Conservation (phyloP, 2,888 invertebrate species). For the Lasioglossum figueresi region DNA sequence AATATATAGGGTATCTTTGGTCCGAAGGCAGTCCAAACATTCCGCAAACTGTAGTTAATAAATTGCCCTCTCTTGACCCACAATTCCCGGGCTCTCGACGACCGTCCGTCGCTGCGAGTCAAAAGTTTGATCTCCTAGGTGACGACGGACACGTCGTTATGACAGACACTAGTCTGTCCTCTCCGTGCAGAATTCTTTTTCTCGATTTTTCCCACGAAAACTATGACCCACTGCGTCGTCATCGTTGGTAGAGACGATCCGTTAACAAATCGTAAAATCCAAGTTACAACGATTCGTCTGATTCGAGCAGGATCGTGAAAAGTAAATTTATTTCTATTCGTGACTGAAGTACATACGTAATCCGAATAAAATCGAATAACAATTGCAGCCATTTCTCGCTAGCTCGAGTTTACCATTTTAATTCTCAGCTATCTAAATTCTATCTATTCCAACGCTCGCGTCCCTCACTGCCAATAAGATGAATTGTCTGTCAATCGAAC, state of each 20-base stretch:
- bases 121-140: background rate
- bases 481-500: background rate
- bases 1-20: background rate
- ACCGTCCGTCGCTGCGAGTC: background rate
- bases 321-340: background rate
- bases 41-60: background rate
- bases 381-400: background rate
- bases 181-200: background rate
- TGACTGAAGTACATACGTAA: background rate
- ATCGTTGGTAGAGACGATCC: background rate
- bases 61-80: background rate
- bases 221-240: background rate
- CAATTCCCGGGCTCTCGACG: background rate
- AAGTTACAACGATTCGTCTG: background rate
- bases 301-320: background rate
- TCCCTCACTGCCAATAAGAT: background rate
- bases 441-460: background rate
- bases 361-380: background rate
- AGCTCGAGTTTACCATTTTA: background rate
- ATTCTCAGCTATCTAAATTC: background rate
- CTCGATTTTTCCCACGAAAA: background rate
- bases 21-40: background rate
- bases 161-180: no score
- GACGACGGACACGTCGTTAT: conserved; percentile 10
- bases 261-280: background rate